Evolutionary conservation across 2,113 vertebrate genomes (phyloP), one percentile per base, ranked within the genome.

Genomic region (Psephotus haematonotus): DNA sequence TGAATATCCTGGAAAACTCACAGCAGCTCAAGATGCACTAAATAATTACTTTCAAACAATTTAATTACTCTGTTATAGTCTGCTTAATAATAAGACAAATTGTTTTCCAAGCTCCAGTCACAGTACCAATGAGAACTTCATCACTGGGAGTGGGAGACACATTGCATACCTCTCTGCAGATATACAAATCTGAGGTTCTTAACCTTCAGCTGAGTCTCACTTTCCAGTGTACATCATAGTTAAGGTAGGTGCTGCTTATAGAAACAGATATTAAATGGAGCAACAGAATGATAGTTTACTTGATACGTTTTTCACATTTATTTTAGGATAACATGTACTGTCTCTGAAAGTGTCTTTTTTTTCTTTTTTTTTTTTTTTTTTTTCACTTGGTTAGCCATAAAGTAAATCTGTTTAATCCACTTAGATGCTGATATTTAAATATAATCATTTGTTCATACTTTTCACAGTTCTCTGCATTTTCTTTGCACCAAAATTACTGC

Each of bases 271-370:
- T 69, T 53, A 60, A 53, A 77, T 77, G 17, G 9, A 72, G 11
- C 10, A 49, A 25, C 13, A 47, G 29, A 91, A 60, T 6, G 35
- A 25, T 16, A 49, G 13, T 44, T 84, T 41, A 68, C 13, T 15
- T 79, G 18, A n/a, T n/a, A 31, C 15, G 12, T 57, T 80, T 62
- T 85, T 43, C 23, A 52, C 12, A 49, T 44, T 67, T 72, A 29
- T 72, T 79, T 84, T 49, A 84, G 27, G 9, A 44, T 49, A 18
- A 62, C 15, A 29, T 25, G 7, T 17, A 47, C 10, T 79, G 60
- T 17, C 35, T 23, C 5, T 53, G 46, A 55, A 82, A 67, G 9
- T 49, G 5, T 2, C 0, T 3, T 16, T 11, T 10, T 44, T 2
- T 2, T 17, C 37, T 19, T 7, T 43, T 57, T 17, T 19, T 44